These are phyloP conservation scores for Drosophila lacicola DNA, from an alignment of 2,888 invertebrate species.

Conservation along the genomic window DNA sequence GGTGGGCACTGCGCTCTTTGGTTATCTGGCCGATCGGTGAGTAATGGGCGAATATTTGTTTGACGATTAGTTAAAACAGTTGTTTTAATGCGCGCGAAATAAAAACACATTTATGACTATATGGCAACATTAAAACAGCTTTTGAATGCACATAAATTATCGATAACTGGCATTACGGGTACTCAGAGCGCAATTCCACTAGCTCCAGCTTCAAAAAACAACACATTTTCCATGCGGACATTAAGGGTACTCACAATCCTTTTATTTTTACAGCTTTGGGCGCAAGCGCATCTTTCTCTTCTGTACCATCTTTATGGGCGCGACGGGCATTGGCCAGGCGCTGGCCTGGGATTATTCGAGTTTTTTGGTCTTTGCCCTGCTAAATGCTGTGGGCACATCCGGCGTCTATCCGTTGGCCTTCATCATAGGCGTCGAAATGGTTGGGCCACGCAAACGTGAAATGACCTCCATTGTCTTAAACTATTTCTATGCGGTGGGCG, in stretches of 20 bases:
- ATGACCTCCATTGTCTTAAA: conserved; percentile 88
- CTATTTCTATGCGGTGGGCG: conserved; percentile 89
- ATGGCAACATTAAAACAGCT: background rate
- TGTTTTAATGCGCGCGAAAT: conserved; percentile 1
- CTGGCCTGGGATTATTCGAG: conserved; percentile 86
- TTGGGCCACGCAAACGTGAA: conserved; percentile 88
- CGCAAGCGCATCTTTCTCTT: conserved; percentile 87
- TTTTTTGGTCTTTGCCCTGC: conserved; percentile 86
- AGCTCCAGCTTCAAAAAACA: background rate
- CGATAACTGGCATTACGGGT: background rate
- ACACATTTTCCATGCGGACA: too few relatives aligned
- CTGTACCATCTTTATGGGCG: conserved; percentile 87
- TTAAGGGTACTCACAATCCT: background rate
- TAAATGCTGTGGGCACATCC: conserved; percentile 88
- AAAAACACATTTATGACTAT: background rate
- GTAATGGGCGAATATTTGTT: background rate
- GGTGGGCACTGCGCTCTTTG: conserved; percentile 87
- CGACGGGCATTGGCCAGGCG: conserved; percentile 87
- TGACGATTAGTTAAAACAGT: background rate
- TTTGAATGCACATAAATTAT: background rate
- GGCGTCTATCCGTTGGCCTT: conserved; percentile 88
- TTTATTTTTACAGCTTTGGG: conserved; percentile 85
- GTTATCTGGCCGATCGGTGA: conserved; percentile 88
- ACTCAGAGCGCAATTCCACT: background rate
- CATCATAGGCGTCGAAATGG: conserved; percentile 88